Percentiles rank a stretch among this genome's conserved stretches.
phyloP scores from a whole-genome alignment of 1,140 invertebrate genomes.

The Calycopis cecrops region DNA sequence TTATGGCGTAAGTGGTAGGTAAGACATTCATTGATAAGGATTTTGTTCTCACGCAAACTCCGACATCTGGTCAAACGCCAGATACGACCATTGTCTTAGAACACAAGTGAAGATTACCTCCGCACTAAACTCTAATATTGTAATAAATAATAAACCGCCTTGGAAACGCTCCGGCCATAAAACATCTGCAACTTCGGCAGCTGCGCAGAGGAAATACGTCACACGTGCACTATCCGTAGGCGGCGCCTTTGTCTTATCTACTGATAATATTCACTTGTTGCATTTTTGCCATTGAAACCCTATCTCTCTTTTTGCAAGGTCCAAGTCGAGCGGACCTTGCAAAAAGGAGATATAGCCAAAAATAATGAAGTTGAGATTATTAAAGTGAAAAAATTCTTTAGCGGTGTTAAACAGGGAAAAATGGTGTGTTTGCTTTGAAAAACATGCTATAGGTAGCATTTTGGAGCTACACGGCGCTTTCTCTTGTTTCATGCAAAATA shows the following conservation, averaged over 20 bases:
- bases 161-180: slow-evolving; percentile 68
- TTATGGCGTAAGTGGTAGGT: background rate
- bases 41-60: slow-evolving; percentile 65
- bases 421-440: too few species aligned
- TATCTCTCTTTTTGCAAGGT: too few species aligned
- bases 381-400: too few species aligned
- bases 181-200: slow-evolving; percentile 67
- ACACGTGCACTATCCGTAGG: slow-evolving; percentile 52
- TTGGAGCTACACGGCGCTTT: too few species aligned
- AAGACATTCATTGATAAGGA: background rate
- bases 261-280: too few species aligned
- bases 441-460: too few species aligned
- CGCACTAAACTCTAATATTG: slow-evolving; percentile 67
- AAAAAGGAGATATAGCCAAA: background rate
- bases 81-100: slow-evolving; percentile 67
- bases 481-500: too few species aligned
- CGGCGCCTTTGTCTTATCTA: background rate
- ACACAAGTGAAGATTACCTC: slow-evolving; percentile 62
- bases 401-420: too few species aligned
- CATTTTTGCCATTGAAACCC: slow-evolving; percentile 35
- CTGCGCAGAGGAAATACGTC: slow-evolving; percentile 64
- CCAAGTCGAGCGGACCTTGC: too few species aligned
- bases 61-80: slow-evolving; percentile 55
- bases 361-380: too few species aligned
- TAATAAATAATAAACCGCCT: slow-evolving; percentile 70